These are phyloP conservation scores for Lacanobia wlatinum DNA, from an alignment of 2,888 invertebrate species.

Conservation along the genomic window DNA sequence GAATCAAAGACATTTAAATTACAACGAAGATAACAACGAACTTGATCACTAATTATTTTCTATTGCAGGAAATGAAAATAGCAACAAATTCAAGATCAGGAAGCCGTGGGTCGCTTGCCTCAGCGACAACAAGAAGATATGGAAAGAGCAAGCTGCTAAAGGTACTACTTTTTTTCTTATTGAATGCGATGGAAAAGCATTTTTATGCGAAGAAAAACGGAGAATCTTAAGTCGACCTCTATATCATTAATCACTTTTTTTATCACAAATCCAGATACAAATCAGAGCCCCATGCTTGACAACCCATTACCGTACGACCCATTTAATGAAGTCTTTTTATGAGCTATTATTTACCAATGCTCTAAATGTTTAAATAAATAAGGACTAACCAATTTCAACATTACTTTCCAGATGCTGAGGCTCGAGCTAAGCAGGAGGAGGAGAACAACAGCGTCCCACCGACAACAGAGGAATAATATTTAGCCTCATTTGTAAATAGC, in stretches of 20 bases:
- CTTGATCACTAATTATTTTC: neutral
- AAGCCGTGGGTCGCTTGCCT: conserved; percentile 96
- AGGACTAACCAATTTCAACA: conserved; percentile 6
- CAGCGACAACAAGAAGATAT: conserved; percentile 94
- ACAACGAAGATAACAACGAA: too few relatives aligned
- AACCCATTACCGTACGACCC: too few relatives aligned
- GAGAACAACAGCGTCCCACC: conserved; percentile 79
- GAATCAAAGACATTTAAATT: too few relatives aligned
- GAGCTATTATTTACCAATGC: too few relatives aligned
- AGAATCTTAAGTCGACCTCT: too few relatives aligned
- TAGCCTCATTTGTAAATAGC: conserved; percentile 89
- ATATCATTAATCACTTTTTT: too few relatives aligned
- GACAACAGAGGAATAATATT: conserved; percentile 89
- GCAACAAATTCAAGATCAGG: conserved; percentile 91
- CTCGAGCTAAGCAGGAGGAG: conserved; percentile 88
- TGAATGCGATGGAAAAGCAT: too few relatives aligned
- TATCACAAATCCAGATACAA: too few relatives aligned
- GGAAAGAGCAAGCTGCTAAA: conserved; percentile 95
- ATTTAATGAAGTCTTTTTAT: too few relatives aligned
- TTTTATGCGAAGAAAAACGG: too few relatives aligned
- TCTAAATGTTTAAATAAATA: too few relatives aligned
- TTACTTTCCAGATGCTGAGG: conserved; percentile 89
- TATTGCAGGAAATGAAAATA: conserved; percentile 81
- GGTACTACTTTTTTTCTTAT: conserved; percentile 85
- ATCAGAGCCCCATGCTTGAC: too few relatives aligned